Conservation (phyloP, 2,797 vertebrate genomes). For the Psittacula echo region DNA sequence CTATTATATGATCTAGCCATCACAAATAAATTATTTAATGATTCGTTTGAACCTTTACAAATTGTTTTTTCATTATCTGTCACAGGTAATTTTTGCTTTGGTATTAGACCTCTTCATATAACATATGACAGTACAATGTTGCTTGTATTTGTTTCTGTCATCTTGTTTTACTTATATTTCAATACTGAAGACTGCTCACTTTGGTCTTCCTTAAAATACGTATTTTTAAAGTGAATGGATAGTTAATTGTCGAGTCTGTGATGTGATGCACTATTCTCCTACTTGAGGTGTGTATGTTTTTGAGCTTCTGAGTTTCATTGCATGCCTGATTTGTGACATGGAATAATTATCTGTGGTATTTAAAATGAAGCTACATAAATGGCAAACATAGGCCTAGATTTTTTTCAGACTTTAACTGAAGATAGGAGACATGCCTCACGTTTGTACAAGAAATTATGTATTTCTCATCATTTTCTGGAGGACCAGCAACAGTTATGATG, state of each 20-base stretch:
- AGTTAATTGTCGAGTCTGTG: background rate
- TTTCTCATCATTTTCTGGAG: background rate
- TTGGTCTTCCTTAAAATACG: background rate
- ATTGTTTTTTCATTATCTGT: constrained; percentile 46
- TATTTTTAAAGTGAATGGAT: background rate
- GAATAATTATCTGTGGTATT: background rate
- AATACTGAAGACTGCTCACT: background rate
- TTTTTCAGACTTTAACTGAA: background rate
- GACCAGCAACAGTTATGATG: background rate
- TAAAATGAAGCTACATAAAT: background rate
- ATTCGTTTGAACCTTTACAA: constrained; percentile 64
- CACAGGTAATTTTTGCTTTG: constrained; percentile 2
- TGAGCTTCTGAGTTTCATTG: background rate
- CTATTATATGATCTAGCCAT: background rate
- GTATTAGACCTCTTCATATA: background rate
- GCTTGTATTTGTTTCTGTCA: background rate
- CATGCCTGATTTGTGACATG: background rate
- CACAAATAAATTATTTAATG: constrained; percentile 69
- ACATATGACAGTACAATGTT: background rate
- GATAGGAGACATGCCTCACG: background rate
- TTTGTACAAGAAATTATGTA: background rate
- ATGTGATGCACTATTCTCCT: background rate
- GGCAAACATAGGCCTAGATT: background rate
- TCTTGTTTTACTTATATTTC: background rate
- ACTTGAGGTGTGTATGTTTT: background rate